These are phyloP conservation scores for Agrypnus murinus DNA, from an alignment of 2,888 invertebrate species.

Conservation along the genomic window DNA sequence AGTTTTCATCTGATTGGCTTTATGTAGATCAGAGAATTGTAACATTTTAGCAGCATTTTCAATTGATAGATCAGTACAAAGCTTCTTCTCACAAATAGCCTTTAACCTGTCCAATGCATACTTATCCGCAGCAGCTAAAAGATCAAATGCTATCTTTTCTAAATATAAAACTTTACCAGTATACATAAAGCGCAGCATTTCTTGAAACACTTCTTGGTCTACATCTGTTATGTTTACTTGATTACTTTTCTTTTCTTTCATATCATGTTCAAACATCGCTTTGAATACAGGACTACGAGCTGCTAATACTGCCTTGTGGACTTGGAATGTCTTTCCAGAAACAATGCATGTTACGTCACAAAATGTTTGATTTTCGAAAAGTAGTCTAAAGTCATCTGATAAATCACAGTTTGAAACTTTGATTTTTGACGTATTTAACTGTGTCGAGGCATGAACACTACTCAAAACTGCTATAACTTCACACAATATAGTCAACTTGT, in stretches of 20 bases:
- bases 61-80: constrained; percentile 93
- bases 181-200: constrained; percentile 99
- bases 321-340: constrained; percentile 91
- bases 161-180: constrained; percentile 95
- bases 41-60: constrained; percentile 98
- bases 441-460: constrained; percentile 99
- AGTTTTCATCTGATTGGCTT: constrained; percentile 98
- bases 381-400: constrained; percentile 94
- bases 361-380: constrained; percentile 98
- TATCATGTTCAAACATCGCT: constrained; percentile 99
- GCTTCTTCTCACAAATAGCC: constrained; percentile 99
- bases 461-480: constrained; percentile 99
- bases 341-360: constrained; percentile 98
- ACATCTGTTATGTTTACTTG: constrained; percentile 98
- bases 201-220: constrained; percentile 97
- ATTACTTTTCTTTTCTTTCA: constrained; percentile 98
- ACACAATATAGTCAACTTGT: constrained; percentile 99
- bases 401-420: constrained; percentile 96
- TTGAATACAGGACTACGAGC: too few relatives aligned
- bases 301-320: constrained; percentile 98
- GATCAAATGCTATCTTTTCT: constrained; percentile 98
- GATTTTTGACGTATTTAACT: constrained; percentile 98
- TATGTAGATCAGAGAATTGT: constrained; percentile 97
- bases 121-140: constrained; percentile 97
- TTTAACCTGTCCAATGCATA: too few relatives aligned